A percentile compares a stretch with the other conserved stretches of the same genome.
These are phyloP conservation scores for Ictalurus punctatus DNA, from an alignment of 2,113 vertebrate species.

Conservation along the genomic window DNA sequence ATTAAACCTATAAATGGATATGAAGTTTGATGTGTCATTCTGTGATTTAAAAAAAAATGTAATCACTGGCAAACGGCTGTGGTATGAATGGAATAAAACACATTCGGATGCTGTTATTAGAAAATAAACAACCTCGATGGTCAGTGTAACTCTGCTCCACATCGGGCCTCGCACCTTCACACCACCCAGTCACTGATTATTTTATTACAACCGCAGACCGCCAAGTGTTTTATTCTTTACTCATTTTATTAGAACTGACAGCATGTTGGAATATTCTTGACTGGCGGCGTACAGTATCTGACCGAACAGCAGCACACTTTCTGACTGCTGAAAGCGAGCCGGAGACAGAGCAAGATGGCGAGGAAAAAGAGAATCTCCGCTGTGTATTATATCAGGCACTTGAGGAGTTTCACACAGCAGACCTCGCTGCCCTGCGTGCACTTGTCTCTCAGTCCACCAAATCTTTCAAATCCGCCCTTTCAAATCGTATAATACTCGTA, in stretches of 20 bases:
- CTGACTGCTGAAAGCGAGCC: background rate
- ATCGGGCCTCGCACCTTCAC: background rate
- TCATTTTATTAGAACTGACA: background rate
- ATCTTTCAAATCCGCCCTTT: background rate
- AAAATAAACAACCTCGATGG: background rate
- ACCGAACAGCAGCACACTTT: background rate
- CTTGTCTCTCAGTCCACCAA: background rate
- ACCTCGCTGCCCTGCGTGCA: background rate
- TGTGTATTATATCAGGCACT: constrained; percentile 22
- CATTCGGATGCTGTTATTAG: background rate
- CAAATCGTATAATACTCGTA: background rate
- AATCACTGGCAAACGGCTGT: background rate
- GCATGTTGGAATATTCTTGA: background rate
- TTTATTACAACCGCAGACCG: background rate
- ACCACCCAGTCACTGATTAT: no score
- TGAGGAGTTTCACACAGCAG: constrained; percentile 20
- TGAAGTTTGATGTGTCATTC: background rate
- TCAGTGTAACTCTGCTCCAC: background rate
- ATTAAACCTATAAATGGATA: background rate
- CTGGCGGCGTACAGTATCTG: background rate
- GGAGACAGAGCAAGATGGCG: background rate
- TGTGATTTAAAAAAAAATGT: background rate
- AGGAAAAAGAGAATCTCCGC: background rate
- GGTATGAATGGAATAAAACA: no score
- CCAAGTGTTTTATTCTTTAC: background rate